Conservation (phyloP, 2,113 vertebrate species). For the Megatriorchis doriae region DNA sequence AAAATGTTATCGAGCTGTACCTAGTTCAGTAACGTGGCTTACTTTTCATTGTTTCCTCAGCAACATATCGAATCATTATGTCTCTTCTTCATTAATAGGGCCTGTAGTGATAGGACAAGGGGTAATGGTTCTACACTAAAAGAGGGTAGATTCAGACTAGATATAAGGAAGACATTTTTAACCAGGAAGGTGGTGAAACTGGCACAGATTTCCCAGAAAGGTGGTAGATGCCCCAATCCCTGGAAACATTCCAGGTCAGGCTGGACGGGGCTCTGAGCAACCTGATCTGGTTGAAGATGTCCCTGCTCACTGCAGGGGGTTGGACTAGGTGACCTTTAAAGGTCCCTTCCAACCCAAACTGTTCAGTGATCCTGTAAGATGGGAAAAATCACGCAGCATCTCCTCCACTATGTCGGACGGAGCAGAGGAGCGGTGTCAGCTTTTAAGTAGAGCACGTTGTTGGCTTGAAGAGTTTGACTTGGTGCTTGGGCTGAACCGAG, state of each 20-base stretch:
- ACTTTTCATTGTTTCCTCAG: not conserved
- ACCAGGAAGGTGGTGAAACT: rapidly evolving
- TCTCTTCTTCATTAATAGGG: not conserved
- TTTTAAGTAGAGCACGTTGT: not conserved
- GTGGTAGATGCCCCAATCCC: not conserved
- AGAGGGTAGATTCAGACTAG: not conserved
- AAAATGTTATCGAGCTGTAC: not conserved
- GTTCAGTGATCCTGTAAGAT: not conserved
- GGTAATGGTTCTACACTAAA: not conserved
- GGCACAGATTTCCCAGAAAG: not conserved
- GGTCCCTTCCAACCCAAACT: not conserved
- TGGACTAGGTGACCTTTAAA: not conserved
- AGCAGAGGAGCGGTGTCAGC: not conserved
- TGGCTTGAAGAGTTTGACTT: not conserved
- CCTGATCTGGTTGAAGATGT: not conserved
- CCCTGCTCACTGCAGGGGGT: not conserved
- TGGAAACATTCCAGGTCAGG: not conserved
- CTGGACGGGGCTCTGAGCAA: not conserved
- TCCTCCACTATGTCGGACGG: rapidly evolving
- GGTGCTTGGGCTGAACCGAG: not conserved
- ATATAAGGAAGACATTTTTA: not conserved
- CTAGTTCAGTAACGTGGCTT: not conserved
- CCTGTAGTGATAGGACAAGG: not conserved
- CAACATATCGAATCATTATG: no score
- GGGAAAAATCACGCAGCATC: not conserved